phyloP scores from a whole-genome alignment of 2,797 vertebrate genomes.

The Numenius phaeopus region DNA sequence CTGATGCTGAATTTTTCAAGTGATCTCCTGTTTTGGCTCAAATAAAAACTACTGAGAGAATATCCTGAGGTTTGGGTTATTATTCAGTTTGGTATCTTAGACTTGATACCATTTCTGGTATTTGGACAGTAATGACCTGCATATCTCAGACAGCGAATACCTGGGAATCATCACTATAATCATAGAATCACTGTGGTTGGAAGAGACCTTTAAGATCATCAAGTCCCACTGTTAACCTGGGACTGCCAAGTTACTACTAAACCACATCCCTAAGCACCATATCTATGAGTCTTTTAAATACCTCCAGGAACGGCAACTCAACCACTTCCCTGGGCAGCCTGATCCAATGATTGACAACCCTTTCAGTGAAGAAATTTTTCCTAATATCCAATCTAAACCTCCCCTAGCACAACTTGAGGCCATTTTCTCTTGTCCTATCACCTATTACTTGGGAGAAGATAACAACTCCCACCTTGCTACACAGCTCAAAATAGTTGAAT shows the following conservation, averaged over 20 bases:
- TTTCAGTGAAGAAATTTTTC: background rate
- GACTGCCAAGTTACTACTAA: background rate
- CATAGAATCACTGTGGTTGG: background rate
- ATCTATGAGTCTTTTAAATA: background rate
- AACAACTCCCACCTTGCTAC: background rate
- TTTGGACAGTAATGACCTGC: background rate
- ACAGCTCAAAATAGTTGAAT: conserved; percentile 9
- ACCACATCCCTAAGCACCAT: background rate
- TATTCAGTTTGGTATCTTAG: background rate
- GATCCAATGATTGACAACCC: background rate
- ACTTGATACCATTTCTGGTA: background rate
- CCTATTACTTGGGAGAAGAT: background rate
- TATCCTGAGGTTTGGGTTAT: background rate
- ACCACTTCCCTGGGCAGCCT: background rate
- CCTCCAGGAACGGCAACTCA: background rate
- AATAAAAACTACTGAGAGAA: background rate
- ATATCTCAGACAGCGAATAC: background rate
- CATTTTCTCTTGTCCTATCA: background rate
- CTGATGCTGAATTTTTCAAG: background rate
- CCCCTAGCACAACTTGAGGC: background rate
- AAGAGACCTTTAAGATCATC: background rate
- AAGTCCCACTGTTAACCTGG: background rate
- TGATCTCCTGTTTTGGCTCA: background rate
- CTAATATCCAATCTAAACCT: background rate
- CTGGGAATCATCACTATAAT: background rate